Base-by-base conservation (phyloP, 2,113 vertebrate species). In the Gallinago jamesoni region DNA sequence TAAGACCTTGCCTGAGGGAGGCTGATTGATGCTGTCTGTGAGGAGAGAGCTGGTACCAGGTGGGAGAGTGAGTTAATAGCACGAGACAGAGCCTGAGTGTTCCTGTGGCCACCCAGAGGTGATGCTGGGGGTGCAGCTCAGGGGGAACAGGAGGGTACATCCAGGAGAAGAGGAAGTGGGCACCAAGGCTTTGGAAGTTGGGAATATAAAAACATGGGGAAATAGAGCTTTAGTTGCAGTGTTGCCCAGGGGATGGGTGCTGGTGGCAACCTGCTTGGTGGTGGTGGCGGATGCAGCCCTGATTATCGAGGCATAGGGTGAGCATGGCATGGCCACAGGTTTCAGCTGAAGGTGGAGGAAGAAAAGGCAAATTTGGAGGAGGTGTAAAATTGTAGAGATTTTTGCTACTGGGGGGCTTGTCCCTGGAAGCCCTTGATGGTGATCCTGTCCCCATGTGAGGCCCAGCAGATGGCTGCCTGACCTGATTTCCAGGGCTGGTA, bases 1-100 rank as follows among this genome's bases (percentile, higher is more conserved):
- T 64, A 63, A 90, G 78, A 84, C 57, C 86, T 96, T 90, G 81
- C 69, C 78, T 84, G 73, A 56, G 76, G 79, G 85, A 69, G 47
- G 59, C 52, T 91, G 87, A n/a, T 19, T 17, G 24, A 63, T 66
- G 67, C 62, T 91, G 70, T 6, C n/a, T 72, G 14, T 28, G 41
- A 43, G 48, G 47, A 55, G 25, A 31, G 19, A 50, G 60, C 25
- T 48, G 59, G 27, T 53, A 52, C 43, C 57, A 81, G 78, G 75
- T 53, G 50, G 24, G 47, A 39, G 41, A 47, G 60, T 27, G 45
- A 22, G 35, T 77, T 81, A 62, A 50, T 5, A 70, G 43, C 3
- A 5, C 7, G n/a, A 80, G 47, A 10, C 5, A 9, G 33, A 91
- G 66, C 7, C 33, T 0, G 2, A 74, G 63, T 21, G 47, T 6